phyloP scores from a whole-genome alignment of 2,888 invertebrate species.

The Dicranocentrus wangi region DNA sequence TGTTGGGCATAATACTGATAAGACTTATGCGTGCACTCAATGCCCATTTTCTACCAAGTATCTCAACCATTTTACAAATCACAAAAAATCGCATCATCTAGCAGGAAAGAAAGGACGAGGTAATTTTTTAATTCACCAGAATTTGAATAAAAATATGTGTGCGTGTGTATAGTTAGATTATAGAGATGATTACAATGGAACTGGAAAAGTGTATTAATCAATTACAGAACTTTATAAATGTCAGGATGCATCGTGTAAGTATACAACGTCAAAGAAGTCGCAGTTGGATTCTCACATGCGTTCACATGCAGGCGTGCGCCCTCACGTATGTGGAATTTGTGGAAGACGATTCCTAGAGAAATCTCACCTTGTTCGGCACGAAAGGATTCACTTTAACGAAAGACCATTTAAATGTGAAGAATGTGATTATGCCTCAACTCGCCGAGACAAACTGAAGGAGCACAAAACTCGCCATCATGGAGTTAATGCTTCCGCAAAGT shows the following conservation, averaged over 20 bases:
- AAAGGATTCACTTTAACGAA: constrained; percentile 80
- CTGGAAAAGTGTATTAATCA: too few species aligned
- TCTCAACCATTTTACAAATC: constrained; percentile 80
- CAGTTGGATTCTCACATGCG: constrained; percentile 81
- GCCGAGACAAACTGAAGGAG: constrained; percentile 81
- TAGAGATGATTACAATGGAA: too few species aligned
- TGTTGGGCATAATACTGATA: constrained; percentile 78
- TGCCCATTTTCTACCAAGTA: constrained; percentile 82
- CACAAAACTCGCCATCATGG: constrained; percentile 78
- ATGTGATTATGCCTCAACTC: constrained; percentile 81
- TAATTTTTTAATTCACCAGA: too few species aligned
- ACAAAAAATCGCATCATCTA: constrained; percentile 80
- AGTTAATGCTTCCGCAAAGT: constrained; percentile 76
- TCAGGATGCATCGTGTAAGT: constrained; percentile 79
- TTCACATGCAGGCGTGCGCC: constrained; percentile 78
- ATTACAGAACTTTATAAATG: constrained; percentile 75
- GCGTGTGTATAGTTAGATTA: constrained; percentile 19
- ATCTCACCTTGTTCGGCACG: constrained; percentile 81
- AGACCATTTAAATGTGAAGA: constrained; percentile 78
- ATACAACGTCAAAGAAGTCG: constrained; percentile 80
- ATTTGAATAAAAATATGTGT: too few species aligned
- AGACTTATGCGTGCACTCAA: constrained; percentile 80
- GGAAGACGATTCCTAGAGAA: constrained; percentile 81
- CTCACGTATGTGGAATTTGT: constrained; percentile 79
- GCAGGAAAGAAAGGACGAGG: constrained; percentile 64